These are phyloP conservation scores for Heliocidaris erythrogramma DNA, from an alignment of 35 echinoderm and acorn worm species.

Conservation along the genomic window DNA sequence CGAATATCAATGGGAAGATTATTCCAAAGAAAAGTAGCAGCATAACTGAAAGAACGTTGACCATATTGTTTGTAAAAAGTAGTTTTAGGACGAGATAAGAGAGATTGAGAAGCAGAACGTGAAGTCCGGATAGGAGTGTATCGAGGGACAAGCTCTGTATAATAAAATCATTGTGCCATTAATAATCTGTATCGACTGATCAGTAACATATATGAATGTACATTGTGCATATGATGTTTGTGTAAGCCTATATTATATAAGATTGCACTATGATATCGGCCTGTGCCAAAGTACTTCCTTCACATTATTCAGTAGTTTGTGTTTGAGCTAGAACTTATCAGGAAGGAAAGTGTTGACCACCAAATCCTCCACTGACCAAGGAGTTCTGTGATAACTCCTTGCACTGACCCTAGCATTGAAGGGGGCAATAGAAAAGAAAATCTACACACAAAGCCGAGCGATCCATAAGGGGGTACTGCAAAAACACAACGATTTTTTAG, in stretches of 20 bases:
- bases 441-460: not conserved
- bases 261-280: not conserved
- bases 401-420: not conserved
- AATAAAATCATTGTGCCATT: too few species aligned
- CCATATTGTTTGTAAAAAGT: too few species aligned
- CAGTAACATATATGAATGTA: too few species aligned
- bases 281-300: not conserved
- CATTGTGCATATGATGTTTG: too few species aligned
- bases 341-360: constrained; percentile 4
- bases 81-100: too few species aligned
- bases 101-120: too few species aligned
- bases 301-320: not conserved
- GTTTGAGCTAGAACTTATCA: not conserved
- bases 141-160: too few species aligned
- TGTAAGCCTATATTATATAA: not conserved
- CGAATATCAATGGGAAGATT: too few species aligned
- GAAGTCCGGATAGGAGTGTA: too few species aligned
- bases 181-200: not conserved
- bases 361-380: not conserved
- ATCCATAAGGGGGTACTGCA: constrained; percentile 6
- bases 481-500: constrained; percentile 8
- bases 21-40: too few species aligned
- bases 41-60: too few species aligned
- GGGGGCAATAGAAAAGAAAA: not conserved
- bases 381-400: too few species aligned